Percentiles rank a stretch among this genome's conserved stretches.
Conservation (phyloP, 2,113 vertebrate genomes). For the Sebastes fasciatus region DNA sequence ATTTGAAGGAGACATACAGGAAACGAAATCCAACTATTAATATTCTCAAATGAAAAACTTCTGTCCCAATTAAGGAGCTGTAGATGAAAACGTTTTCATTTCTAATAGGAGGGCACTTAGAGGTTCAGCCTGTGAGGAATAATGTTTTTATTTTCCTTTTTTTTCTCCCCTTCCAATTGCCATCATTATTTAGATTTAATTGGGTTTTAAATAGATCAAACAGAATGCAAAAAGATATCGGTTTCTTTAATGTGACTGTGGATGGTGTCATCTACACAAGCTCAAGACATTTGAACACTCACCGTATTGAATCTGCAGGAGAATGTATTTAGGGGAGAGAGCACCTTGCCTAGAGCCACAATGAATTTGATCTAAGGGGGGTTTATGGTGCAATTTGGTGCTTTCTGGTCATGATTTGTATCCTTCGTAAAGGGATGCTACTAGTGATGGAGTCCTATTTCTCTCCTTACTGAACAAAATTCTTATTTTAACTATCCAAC, state of each 20-base stretch:
- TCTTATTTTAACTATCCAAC: too few relatives aligned
- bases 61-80: slow-evolving; percentile 61
- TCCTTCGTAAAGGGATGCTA: too few relatives aligned
- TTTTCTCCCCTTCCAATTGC: slow-evolving; percentile 41
- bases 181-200: slow-evolving; percentile 70
- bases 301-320: slow-evolving; percentile 1
- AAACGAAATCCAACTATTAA: slow-evolving; percentile 55
- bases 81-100: slow-evolving; percentile 63
- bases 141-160: slow-evolving; percentile 63
- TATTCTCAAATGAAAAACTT: slow-evolving; percentile 47
- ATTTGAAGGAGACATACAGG: slow-evolving; percentile 33
- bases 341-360: neutral
- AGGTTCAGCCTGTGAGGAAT: slow-evolving; percentile 53
- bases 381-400: too few relatives aligned
- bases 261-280: slow-evolving; percentile 24
- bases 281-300: slow-evolving; percentile 10
- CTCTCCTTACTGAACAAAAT: too few relatives aligned
- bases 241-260: slow-evolving; percentile 30
- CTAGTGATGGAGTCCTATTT: too few relatives aligned
- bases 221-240: slow-evolving; percentile 35
- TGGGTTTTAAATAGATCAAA: slow-evolving; percentile 76
- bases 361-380: too few relatives aligned
- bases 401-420: too few relatives aligned
- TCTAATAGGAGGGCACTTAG: slow-evolving; percentile 51
- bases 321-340: neutral